Evolutionary conservation across 2,797 vertebrate species (phyloP), one percentile per base, ranked within the genome.

Genomic region (Sebastes steindachneri): DNA sequence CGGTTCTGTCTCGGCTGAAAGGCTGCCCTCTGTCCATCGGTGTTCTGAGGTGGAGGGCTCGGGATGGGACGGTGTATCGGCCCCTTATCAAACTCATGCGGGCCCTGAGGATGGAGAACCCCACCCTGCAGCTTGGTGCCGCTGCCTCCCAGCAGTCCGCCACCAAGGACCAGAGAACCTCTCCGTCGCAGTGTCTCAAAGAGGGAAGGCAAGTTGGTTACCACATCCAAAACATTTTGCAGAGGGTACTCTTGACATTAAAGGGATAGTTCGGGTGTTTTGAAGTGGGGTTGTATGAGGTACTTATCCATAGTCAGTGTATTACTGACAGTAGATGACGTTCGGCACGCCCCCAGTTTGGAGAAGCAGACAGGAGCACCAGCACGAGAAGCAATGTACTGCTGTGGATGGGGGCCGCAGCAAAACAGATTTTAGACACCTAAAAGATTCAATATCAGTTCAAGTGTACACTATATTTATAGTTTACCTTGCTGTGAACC

Each of bases 61-160:
- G 87, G 0, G 85, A 96, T 0, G 96, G 95, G 1, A 86, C 82
- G 0, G 60, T 95, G 37, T 97, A 95, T 19, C 91, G 90, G 48
- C 97, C 96, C 0, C 86, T 97, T 45, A 64, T 97, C 80, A 96
- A 95, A 58, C 93, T 94, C 64, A 89, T 97, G 73, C 91, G 89
- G 73, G 85, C 86, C 14, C 92, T 97, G 76, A 94, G 88, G 92
- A 92, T 89, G 48, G 95, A 96, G 84, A 95, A 96, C 71, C 96
- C 96, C 12, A 57, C 28, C 0, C 94, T 96, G 78, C 93, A 95
- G 76, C 91, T 95, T 1, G 74, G 91, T 3, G 83, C 92, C 0
- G 6, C 68, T 33, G 9, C 90, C 1, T 62, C 73, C 33, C 82
- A 79, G 23, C 83, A 83, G 0, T 26, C 86, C 0, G 57, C 63